Conservation (phyloP, 2,888 invertebrate genomes). For the Auanema freiburgensis region DNA sequence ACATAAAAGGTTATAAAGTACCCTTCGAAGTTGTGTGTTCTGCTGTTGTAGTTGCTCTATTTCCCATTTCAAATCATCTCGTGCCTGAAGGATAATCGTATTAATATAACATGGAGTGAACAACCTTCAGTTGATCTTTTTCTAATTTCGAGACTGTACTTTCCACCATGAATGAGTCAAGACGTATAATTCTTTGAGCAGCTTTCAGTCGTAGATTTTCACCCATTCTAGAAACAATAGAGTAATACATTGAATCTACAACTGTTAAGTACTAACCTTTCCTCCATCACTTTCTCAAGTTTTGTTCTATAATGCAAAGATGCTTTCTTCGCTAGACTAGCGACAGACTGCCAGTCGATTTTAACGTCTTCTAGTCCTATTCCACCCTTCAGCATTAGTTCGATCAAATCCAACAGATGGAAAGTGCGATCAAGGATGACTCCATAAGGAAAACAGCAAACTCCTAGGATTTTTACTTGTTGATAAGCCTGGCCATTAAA, state of each 20-base stretch:
- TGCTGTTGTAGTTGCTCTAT: constrained; percentile 59
- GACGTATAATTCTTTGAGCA: constrained; percentile 55
- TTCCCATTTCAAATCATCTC: constrained; percentile 60
- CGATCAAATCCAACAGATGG: constrained; percentile 44
- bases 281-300: constrained; percentile 49
- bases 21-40: constrained; percentile 50
- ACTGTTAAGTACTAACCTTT: constrained; percentile 49
- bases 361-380: background rate
- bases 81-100: constrained; percentile 22
- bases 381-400: constrained; percentile 21
- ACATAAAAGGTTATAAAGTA: background rate
- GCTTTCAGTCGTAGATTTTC: constrained; percentile 59
- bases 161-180: constrained; percentile 61
- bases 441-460: constrained; percentile 62
- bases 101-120: too few relatives aligned
- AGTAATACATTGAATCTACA: constrained; percentile 26
- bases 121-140: constrained; percentile 45
- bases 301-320: constrained; percentile 50
- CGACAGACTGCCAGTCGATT: constrained; percentile 50
- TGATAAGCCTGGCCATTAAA: background rate
- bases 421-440: constrained; percentile 55
- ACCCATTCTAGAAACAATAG: constrained; percentile 45
- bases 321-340: constrained; percentile 50
- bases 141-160: constrained; percentile 54
- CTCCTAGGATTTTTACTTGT: constrained; percentile 37